Evolutionary conservation across 2,797 vertebrate genomes (phyloP), one percentile per base, ranked within the genome.

Genomic region (Danio choprae): DNA sequence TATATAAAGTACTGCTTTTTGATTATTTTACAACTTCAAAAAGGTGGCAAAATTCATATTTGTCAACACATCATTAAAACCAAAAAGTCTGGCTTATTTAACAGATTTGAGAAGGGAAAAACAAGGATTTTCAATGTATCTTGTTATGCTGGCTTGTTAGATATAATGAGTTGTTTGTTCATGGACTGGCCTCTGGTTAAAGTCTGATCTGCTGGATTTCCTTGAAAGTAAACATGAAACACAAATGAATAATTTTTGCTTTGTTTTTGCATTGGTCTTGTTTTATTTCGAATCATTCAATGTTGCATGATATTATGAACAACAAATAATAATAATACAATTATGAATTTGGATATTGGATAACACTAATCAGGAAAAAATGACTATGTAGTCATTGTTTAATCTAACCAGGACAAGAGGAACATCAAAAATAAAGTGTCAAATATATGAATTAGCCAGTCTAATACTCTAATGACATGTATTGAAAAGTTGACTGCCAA

Each of bases 161-260:
- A 38, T 36, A 48, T 83, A 64, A 80, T 63, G 58, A 80, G 81
- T 80, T 80, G 53, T 79, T 79, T 73, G 75, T 82, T 71, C 41
- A 43, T 64, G 16, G 51, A 71, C 60, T 48, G 64, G 53, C 53
- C 56, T 20, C 55, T 59, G 59, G 75, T 22, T 43, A 77, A 65
- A 59, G 22, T 40, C 69, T 59, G 29, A 48, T 75, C 46, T 51
- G 58, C 41, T 53, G 13, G 15, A 11, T 60, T 81, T 67, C 53
- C 43, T 22, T 48, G 10, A 69, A 40, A 53, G 16, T 51, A 46
- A 40, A 7, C 48, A 70, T 70, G 11, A 71, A 55, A 55, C 20
- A n/a, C n/a, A 71, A 71, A 56, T 8, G 1, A 38, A 55, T n/a
- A 12, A 7, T 1, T 18, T 71, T 71, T 41, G 20, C 7, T 13